Evolutionary conservation across 1,140 invertebrate genomes (phyloP), one percentile per base, ranked within the genome.

Genomic region (Nylanderia fulva): DNA sequence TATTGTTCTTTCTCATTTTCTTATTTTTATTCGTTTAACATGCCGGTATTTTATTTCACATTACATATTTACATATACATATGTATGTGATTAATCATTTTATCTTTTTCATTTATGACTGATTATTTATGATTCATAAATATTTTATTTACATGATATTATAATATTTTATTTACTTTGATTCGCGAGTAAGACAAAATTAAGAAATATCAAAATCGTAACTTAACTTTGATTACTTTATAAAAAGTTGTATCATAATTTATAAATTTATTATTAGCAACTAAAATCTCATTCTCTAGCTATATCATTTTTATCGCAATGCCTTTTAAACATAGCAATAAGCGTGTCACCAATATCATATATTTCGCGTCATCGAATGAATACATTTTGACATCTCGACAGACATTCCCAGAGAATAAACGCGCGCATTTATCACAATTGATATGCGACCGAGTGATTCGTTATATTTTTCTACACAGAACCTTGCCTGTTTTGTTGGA

Each of bases 361-460:
- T 42, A 71, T 29, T 42, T 60, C 36, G 54, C 18, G 24, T 80
- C 15, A 29, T 27, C 3, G 24, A 42, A 79, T 39, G 45, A 29
- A 60, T 82, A 27, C 15, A 27, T 82, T 82, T 82, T 72, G 77
- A 72, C 66, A 71, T 39, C 33, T 1, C 18, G 77, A 45, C 27
- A 39, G 36, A 71, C 39, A 42, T 58, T 79, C 64, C 18, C 24
- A 11, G 11, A 56, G 13, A 71, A 82, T 71, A 45, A 82, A 82
- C 36, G 36, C 24, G 27, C 52, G 66, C 52, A 72, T 82, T 82
- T 82, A 82, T 82, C 66, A 82, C 36, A 18, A 42, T 72, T 71
- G 66, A 82, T 72, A 72, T 24, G 66, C 66, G 33, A 79, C 45
- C 42, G 21, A 69, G 48, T 48, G 52, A 82, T 82, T n/a, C 24